phyloP scores from a whole-genome alignment of 2,888 invertebrate species.

The Xestia c-nigrum region DNA sequence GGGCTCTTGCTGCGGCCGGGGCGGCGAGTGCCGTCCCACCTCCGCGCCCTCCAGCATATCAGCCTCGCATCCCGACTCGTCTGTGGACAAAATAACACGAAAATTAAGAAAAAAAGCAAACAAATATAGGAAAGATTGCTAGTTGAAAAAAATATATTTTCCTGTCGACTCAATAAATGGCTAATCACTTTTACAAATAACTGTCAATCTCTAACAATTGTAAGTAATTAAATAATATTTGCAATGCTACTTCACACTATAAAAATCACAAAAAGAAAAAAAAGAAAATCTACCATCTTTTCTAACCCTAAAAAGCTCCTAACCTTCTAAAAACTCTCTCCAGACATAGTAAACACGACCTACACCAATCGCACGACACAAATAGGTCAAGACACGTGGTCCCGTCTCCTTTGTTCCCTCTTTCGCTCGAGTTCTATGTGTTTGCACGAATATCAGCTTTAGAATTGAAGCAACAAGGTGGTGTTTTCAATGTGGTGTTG shows the following conservation, averaged over 20 bases:
- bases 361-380: constrained; percentile 78
- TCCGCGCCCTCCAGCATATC: constrained; percentile 95
- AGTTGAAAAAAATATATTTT: background rate
- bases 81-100: constrained; percentile 81
- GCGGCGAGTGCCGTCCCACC: constrained; percentile 91
- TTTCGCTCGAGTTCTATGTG: constrained; percentile 62
- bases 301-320: constrained; percentile 41
- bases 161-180: fast-evolving
- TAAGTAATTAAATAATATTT: too few species aligned
- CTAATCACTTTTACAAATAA: background rate
- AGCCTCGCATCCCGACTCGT: constrained; percentile 96
- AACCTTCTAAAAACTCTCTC: constrained; percentile 60
- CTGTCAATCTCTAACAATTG: background rate
- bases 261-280: background rate
- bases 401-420: constrained; percentile 71
- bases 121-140: too few species aligned
- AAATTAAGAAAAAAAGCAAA: background rate
- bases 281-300: constrained; percentile 5
- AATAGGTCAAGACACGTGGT: constrained; percentile 81
- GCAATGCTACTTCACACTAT: background rate
- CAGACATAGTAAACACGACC: constrained; percentile 73
- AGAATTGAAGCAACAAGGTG: constrained; percentile 17
- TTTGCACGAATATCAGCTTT: constrained; percentile 56
- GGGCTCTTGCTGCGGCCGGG: constrained; percentile 90
- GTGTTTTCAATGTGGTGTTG: constrained; percentile 33